These are phyloP conservation scores for Tetraneura akinire DNA, from an alignment of 1,140 invertebrate species.

Conservation along the genomic window DNA sequence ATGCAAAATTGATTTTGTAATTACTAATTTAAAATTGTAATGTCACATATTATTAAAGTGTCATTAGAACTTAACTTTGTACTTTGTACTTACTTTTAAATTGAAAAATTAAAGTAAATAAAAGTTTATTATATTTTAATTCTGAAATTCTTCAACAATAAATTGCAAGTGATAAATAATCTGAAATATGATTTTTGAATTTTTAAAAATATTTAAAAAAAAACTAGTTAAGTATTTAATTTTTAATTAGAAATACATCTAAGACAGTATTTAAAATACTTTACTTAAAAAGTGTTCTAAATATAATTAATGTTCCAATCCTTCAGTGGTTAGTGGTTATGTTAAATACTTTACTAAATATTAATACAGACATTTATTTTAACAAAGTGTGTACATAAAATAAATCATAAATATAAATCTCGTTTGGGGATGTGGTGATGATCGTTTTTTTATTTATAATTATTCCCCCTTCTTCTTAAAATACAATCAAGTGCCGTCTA, in stretches of 20 bases:
- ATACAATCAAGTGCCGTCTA: neutral
- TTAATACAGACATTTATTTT: neutral
- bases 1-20: no score
- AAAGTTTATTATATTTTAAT: neutral
- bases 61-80: neutral
- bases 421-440: neutral
- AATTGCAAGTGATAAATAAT: no score
- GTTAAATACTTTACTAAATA: neutral
- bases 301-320: conserved; percentile 18
- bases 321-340: neutral
- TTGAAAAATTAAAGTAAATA: neutral
- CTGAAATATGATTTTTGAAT: neutral
- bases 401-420: conserved; percentile 12
- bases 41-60: no score
- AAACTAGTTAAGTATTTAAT: conserved; percentile 6
- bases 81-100: neutral
- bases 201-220: neutral
- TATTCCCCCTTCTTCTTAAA: neutral
- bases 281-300: conserved; percentile 3
- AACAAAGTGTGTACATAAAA: conserved; percentile 1
- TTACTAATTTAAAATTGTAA: no score
- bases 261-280: neutral
- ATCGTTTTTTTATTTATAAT: neutral
- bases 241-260: neutral
- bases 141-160: no score